Conservation (phyloP, 2,797 vertebrate genomes). For the Microctenopoma lineatum region DNA sequence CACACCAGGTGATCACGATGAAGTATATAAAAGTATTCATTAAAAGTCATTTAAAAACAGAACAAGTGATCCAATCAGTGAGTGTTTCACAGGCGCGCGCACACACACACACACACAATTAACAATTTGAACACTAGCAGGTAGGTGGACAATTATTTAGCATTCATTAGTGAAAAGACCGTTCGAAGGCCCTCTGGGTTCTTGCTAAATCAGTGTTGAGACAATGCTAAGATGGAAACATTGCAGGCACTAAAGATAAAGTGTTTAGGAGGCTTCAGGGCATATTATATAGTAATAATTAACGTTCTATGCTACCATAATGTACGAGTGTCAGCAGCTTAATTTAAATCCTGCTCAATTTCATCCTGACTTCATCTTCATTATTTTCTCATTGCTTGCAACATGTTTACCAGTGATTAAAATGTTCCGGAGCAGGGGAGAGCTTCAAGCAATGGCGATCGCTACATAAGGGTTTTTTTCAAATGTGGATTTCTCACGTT, state of each 20-base stretch:
- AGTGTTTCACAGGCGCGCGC: background rate
- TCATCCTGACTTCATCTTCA: slow-evolving; percentile 80
- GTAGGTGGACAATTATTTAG: slow-evolving; percentile 52
- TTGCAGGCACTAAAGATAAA: slow-evolving; percentile 73
- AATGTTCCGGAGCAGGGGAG: slow-evolving; percentile 65
- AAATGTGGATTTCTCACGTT: slow-evolving; percentile 45
- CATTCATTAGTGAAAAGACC: slow-evolving; percentile 54
- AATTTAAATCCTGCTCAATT: slow-evolving; percentile 82
- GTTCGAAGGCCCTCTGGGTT: slow-evolving; percentile 50
- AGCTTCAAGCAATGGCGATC: slow-evolving; percentile 41
- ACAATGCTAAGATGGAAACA: slow-evolving; percentile 62
- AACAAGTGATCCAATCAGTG: slow-evolving; percentile 30
- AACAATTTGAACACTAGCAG: slow-evolving; percentile 35
- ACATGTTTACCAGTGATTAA: slow-evolving; percentile 82
- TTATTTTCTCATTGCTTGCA: slow-evolving; percentile 78
- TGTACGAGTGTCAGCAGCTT: slow-evolving; percentile 76
- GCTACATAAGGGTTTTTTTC: slow-evolving; percentile 47
- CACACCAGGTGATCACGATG: slow-evolving; percentile 36
- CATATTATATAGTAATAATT: slow-evolving; percentile 81
- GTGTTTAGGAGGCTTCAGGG: slow-evolving; percentile 75
- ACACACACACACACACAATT: background rate
- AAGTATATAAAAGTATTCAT: slow-evolving; percentile 39
- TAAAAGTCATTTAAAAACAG: slow-evolving; percentile 25
- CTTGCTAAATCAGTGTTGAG: slow-evolving; percentile 57
- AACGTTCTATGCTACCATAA: slow-evolving; percentile 75